Evolutionary conservation across 1,140 invertebrate genomes (phyloP).

Genomic region (Delia radicum): DNA sequence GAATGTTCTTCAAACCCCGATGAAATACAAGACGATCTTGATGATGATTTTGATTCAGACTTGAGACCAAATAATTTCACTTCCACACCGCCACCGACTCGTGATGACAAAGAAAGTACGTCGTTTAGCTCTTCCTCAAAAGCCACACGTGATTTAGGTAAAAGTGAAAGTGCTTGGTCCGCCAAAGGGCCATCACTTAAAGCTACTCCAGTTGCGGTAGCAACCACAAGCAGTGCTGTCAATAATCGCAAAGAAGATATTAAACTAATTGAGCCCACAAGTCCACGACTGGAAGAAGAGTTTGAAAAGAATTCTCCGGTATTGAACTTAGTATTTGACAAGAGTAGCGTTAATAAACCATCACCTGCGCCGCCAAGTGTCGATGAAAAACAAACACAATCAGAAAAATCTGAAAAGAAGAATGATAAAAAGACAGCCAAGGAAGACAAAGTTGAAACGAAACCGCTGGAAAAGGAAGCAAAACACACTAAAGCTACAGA

Average conservation of each 20-base stretch:
- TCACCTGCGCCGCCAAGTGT: neutral
- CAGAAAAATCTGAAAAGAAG: conserved; percentile 30
- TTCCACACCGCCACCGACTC: conserved; percentile 41
- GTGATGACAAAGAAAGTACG: conserved; percentile 46
- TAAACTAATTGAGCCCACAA: conserved; percentile 17
- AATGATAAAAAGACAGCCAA: conserved; percentile 39
- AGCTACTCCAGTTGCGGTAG: conserved; percentile 49
- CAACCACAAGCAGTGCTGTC: conserved; percentile 17
- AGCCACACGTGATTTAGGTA: conserved; percentile 46
- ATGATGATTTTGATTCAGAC: conserved; percentile 54
- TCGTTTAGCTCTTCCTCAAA: conserved; percentile 51
- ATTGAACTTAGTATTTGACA: neutral
- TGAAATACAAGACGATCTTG: conserved; percentile 60
- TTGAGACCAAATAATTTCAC: conserved; percentile 42
- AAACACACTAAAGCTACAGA: conserved; percentile 16
- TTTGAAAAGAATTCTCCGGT: neutral
- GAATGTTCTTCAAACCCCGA: conserved; percentile 63
- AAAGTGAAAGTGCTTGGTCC: conserved; percentile 52
- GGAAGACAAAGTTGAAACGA: conserved; percentile 16
- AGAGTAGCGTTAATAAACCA: neutral
- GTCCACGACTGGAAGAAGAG: conserved; percentile 5
- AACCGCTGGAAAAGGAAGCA: conserved; percentile 11
- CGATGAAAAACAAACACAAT: conserved; percentile 2
- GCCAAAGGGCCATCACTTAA: conserved; percentile 51
- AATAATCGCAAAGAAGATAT: conserved; percentile 23